Evolutionary conservation across 2,888 invertebrate species (phyloP), one percentile per base, ranked within the genome.

Genomic region (Iphiclides podalirius): DNA sequence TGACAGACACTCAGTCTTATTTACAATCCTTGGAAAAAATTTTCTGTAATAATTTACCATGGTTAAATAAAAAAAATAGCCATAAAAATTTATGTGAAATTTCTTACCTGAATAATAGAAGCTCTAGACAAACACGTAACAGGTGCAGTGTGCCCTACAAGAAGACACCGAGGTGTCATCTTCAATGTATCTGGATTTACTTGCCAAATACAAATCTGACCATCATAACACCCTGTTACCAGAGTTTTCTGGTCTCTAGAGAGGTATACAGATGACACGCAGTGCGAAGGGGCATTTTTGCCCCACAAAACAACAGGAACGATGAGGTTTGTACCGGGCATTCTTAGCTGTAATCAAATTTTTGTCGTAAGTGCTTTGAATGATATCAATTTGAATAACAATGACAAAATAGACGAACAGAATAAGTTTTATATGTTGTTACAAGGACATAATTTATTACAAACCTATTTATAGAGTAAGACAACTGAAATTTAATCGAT

Each of bases 231-330:
- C 23, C 98, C 99, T 1, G 99, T 99, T 38, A 98, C 95, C 38
- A 99, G 90, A 7, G 96, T 97, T 75, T 93, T 94, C 77, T 97
- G 96, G 83, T 98, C 98, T 52, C 94, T 92, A 13, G 98, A 97
- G 46, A 98, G 90, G 71, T 96, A 95, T 52, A 99, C 93, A 50
- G 97, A 95, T 0, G 98, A 98, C 60, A 99, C 96, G 73, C 98
- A 98, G 85, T 99, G 98, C 1, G 98, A 97, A 0, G 99, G 99
- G 1, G 99, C 96, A 70, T 95, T 92, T 65, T 95, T 95, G 20
- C 99, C 99, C 99, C 99, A 99, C 47, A 99, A 89, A 53, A 99
- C 97, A 52, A 99, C 95, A 0, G 99, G 99, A 43, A 99, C 97
- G 51, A 99, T 97, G 58, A 99, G 90, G 86, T 95, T 96, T 52